Conservation (phyloP, 2,888 invertebrate genomes). For the Podabrus alpinus region DNA sequence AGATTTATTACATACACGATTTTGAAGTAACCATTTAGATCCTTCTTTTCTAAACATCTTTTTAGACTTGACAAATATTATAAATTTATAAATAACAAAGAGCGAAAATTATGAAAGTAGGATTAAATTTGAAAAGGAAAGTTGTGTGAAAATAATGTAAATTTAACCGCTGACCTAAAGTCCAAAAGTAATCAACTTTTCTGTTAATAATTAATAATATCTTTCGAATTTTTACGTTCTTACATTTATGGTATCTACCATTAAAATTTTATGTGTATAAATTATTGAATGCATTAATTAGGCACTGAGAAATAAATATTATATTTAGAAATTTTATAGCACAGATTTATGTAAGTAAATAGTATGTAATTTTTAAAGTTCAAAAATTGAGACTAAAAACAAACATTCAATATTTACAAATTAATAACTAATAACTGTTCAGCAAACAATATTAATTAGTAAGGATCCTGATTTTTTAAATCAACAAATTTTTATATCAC, state of each 20-base stretch:
- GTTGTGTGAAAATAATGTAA: background rate
- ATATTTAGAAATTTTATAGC: background rate
- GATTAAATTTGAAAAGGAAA: background rate
- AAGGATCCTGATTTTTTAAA: background rate
- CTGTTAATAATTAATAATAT: background rate
- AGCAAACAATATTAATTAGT: too few species aligned
- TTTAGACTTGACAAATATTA: background rate
- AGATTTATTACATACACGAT: too few species aligned
- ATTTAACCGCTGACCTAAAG: background rate
- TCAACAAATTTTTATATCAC: background rate
- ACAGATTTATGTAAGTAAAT: too few species aligned
- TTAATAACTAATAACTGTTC: background rate
- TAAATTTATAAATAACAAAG: background rate
- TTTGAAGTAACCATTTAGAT: too few species aligned
- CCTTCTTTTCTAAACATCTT: background rate
- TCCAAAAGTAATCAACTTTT: background rate
- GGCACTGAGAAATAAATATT: too few species aligned
- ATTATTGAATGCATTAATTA: background rate
- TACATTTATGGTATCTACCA: background rate
- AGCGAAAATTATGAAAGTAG: background rate
- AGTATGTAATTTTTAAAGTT: background rate
- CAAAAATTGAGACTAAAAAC: background rate
- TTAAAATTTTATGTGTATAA: background rate
- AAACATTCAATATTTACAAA: background rate
- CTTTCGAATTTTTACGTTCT: background rate